Evolutionary conservation across 2,888 invertebrate species (phyloP), one percentile per base, ranked within the genome.

Genomic region (Brenthis hecate): DNA sequence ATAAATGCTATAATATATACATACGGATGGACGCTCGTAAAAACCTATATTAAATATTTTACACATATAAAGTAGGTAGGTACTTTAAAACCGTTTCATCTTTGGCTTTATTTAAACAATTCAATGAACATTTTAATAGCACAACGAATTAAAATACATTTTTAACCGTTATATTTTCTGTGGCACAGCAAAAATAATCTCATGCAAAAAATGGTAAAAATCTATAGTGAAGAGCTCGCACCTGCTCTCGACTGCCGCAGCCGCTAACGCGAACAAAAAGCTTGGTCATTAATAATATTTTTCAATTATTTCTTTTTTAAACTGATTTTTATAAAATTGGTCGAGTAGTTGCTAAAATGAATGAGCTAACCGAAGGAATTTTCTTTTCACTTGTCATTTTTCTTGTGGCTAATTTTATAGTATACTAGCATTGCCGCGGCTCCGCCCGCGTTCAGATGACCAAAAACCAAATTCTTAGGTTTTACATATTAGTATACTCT

Each of bases 231-330:
- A 61, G 66, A 66, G 66, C 56, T 70, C 66, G 58, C 70, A 70
- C 70, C 70, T 70, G 70, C 56, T 60, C 67, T 64, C 67, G 67
- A 70, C 66, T 70, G 70, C 70, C 64, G 67, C 47, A 53, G 60
- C 67, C 67, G 51, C 70, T 61, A 67, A 61, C 70, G 65, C 56
- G 68, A 68, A 70, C 67, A 70, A 68, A 70, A 68, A 68, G 43
- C 65, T 50, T 56, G 62, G 36, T 56, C 66, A 67, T 67, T 67
- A 67, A 67, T 67, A 56, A 62, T 60, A 66, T 67, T 62, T 56
- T 67, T 67, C 61, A 67, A 61, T 62, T 67, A 61, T 53, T 55
- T 67, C 53, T 58, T 58, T 66, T 64, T 66, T 58, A 54, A 54
- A 66, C 60, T 13, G 60, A 55, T 54, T 67, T 62, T 43, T 54